phyloP scores from a whole-genome alignment of 2,888 invertebrate genomes.

The Cheilosia impressa region DNA sequence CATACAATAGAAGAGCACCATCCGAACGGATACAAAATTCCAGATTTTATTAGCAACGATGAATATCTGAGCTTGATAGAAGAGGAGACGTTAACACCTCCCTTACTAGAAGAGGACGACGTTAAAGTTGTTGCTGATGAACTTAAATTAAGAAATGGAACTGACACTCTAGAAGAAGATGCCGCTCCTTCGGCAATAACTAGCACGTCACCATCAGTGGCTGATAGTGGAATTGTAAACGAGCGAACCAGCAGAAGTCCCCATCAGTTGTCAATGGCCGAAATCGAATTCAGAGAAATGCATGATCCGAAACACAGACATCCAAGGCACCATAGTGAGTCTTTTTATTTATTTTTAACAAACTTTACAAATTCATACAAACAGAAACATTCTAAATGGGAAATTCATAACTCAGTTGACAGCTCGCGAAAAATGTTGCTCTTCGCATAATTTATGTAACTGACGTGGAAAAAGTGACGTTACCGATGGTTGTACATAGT shows the following conservation, averaged over 20 bases:
- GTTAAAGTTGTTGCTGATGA: slow-evolving; percentile 65
- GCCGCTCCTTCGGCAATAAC: not conserved
- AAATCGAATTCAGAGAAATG: slow-evolving; percentile 80
- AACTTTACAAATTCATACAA: not conserved
- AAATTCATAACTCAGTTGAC: too few species aligned
- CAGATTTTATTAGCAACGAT: slow-evolving; percentile 60
- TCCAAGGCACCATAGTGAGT: slow-evolving; percentile 82
- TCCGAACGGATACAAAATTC: slow-evolving; percentile 78
- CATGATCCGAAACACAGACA: slow-evolving; percentile 83
- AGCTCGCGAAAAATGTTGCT: too few species aligned
- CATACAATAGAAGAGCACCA: slow-evolving; percentile 82
- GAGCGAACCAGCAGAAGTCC: slow-evolving; percentile 23
- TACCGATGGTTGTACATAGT: too few species aligned
- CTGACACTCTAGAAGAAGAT: not conserved
- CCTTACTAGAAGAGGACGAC: slow-evolving; percentile 68
- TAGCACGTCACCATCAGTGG: not conserved
- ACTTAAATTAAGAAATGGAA: not conserved
- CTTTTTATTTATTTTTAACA: slow-evolving; percentile 10
- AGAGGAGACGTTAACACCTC: slow-evolving; percentile 75
- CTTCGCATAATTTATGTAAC: too few species aligned
- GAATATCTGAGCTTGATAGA: slow-evolving; percentile 76
- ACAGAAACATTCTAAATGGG: not conserved
- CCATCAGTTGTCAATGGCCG: slow-evolving; percentile 5
- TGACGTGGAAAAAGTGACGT: too few species aligned
- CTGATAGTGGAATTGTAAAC: slow-evolving; percentile 27